Percentiles rank a stretch among this genome's conserved stretches.
Conservation (phyloP, 2,797 vertebrate genomes). For the Trachurus trachurus region DNA sequence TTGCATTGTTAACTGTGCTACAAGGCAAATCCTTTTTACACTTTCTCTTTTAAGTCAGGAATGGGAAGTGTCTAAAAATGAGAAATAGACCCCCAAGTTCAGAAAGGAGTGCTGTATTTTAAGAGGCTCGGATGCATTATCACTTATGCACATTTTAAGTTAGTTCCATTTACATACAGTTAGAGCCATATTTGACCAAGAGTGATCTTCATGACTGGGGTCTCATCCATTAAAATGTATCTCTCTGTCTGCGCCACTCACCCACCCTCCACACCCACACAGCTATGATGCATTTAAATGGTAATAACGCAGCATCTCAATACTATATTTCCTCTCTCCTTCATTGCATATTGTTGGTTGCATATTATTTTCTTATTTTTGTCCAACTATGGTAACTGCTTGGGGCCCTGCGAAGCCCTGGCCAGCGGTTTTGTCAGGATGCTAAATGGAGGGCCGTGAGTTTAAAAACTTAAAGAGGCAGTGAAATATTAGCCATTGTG, state of each 20-base stretch:
- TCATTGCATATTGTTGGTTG: slow-evolving; percentile 62
- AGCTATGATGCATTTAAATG: slow-evolving; percentile 78
- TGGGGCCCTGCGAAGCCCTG: slow-evolving; percentile 52
- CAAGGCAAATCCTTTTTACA: background rate
- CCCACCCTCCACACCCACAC: slow-evolving; percentile 30
- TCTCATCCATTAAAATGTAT: slow-evolving; percentile 77
- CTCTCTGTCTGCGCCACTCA: slow-evolving; percentile 39
- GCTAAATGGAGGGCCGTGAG: slow-evolving; percentile 90
- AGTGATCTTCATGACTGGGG: slow-evolving; percentile 72
- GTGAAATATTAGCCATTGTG: slow-evolving; percentile 97
- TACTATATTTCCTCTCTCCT: slow-evolving; percentile 59
- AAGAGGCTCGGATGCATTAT: slow-evolving; percentile 20
- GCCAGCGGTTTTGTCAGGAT: slow-evolving; percentile 86
- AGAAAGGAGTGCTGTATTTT: slow-evolving; percentile 20
- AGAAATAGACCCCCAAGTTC: slow-evolving; percentile 27
- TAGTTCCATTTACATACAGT: slow-evolving; percentile 62
- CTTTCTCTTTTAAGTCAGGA: slow-evolving; percentile 18
- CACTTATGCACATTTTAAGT: slow-evolving; percentile 51
- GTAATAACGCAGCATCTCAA: slow-evolving; percentile 79
- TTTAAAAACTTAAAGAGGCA: slow-evolving; percentile 96
- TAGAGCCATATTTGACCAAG: slow-evolving; percentile 66
- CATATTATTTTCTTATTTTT: slow-evolving; percentile 67
- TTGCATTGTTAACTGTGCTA: background rate
- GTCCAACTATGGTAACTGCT: slow-evolving; percentile 34
- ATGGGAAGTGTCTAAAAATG: slow-evolving; percentile 17